These are phyloP conservation scores for Chaetophractus vellerosus DNA, from an alignment of 2,797 vertebrate species.

Conservation along the genomic window DNA sequence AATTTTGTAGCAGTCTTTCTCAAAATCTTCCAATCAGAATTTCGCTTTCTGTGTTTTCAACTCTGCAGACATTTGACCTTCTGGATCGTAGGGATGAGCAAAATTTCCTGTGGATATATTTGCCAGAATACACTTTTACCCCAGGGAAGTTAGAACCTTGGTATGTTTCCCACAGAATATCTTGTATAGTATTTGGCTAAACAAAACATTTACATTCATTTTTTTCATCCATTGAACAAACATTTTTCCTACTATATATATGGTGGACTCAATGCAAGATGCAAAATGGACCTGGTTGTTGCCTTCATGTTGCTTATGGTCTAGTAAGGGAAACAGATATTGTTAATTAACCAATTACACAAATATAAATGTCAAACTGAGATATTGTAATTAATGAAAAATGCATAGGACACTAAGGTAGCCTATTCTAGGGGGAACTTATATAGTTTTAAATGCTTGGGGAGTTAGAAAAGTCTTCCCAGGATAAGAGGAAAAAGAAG, in stretches of 20 bases:
- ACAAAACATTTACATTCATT: slow-evolving; percentile 6
- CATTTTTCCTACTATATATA: neutral
- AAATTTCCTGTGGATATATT: neutral
- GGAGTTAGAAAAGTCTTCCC: neutral
- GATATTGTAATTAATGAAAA: neutral
- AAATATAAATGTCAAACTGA: neutral
- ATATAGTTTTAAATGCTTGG: neutral
- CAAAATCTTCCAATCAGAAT: neutral
- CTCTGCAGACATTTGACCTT: neutral
- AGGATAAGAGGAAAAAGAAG: neutral
- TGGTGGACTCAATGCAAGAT: neutral
- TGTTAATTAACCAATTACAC: neutral
- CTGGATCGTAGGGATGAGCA: neutral
- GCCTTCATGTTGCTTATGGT: neutral
- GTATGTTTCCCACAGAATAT: neutral
- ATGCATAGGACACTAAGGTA: neutral
- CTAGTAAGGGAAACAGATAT: neutral
- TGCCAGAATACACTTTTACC: neutral
- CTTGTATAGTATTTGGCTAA: neutral
- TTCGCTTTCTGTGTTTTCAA: neutral
- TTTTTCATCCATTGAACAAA: neutral
- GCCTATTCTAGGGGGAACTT: neutral
- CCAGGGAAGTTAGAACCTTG: neutral
- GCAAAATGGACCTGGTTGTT: neutral
- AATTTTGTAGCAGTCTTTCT: slow-evolving; percentile 19